Percentiles rank a stretch among this genome's conserved stretches.
phyloP scores from a whole-genome alignment of 2,797 vertebrate species.

The Pelobates cultripes region DNA sequence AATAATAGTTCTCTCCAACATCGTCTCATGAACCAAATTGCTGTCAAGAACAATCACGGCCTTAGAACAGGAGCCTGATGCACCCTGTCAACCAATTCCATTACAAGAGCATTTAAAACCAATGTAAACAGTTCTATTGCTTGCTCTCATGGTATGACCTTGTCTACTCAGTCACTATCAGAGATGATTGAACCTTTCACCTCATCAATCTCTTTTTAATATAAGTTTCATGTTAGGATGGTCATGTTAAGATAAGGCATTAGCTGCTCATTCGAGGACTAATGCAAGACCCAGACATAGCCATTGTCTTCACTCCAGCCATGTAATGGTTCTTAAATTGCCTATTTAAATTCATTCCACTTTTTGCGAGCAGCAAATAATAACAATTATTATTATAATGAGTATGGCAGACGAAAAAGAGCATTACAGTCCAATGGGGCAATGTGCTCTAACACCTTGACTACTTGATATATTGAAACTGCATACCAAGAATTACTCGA shows the following conservation, averaged over 20 bases:
- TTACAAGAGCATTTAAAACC: conserved; percentile 59
- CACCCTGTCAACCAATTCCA: conserved; percentile 60
- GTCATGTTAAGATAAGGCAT: conserved; percentile 30
- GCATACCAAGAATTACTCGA: too few species aligned
- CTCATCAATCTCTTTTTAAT: conserved; percentile 47
- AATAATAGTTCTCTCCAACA: conserved; percentile 42
- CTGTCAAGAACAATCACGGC: conserved; percentile 68
- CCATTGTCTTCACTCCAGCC: background rate
- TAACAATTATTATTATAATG: too few species aligned
- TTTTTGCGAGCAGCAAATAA: background rate
- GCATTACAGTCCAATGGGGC: too few species aligned
- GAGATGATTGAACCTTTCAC: conserved; percentile 53
- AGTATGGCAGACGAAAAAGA: too few species aligned
- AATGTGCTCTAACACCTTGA: too few species aligned
- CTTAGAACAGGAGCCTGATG: conserved; percentile 64
- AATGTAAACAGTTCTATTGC: conserved; percentile 52
- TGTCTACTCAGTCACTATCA: conserved; percentile 55
- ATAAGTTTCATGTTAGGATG: conserved; percentile 39
- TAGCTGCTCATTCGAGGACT: conserved; percentile 10
- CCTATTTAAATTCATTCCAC: too few species aligned
- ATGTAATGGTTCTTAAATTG: background rate
- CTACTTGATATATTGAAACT: too few species aligned
- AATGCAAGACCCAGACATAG: conserved; percentile 1
- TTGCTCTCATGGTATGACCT: conserved; percentile 48
- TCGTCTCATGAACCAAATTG: conserved; percentile 63